phyloP scores from a whole-genome alignment of 1,140 invertebrate genomes.

The Ectropis grisescens region DNA sequence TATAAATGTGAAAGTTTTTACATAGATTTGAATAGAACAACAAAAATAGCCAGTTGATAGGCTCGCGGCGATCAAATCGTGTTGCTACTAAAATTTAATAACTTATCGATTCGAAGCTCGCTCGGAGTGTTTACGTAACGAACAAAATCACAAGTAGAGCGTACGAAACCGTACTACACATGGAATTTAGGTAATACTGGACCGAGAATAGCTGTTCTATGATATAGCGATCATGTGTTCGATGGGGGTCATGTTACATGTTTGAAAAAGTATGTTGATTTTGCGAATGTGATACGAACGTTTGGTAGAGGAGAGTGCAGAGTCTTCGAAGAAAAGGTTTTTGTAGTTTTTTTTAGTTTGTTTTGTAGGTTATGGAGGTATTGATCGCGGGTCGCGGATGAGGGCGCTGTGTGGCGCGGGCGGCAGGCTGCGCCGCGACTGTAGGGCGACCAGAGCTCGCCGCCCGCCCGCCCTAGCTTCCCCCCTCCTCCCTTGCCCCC shows the following conservation, averaged over 20 bases:
- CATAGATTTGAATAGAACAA: too few species aligned
- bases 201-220: constrained; percentile 33
- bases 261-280: constrained; percentile 14
- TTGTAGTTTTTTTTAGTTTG: constrained; percentile 13
- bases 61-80: too few species aligned
- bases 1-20: too few species aligned
- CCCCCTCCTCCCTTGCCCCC: constrained; percentile 7
- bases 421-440: constrained; percentile 53
- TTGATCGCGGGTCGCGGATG: constrained; percentile 33
- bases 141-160: constrained; percentile 20
- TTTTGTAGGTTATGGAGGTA: constrained; percentile 30
- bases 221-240: constrained; percentile 47
- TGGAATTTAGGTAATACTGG: constrained; percentile 5
- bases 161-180: constrained; percentile 7
- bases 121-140: constrained; percentile 47
- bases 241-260: constrained; percentile 40
- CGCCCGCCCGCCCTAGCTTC: constrained; percentile 15
- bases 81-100: constrained; percentile 21
- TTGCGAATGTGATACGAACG: constrained; percentile 4
- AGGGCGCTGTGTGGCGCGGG: constrained; percentile 31
- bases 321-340: too few species aligned
- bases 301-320: not conserved
- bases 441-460: constrained; percentile 22
- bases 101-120: constrained; percentile 44
- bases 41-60: too few species aligned